Percentiles rank a stretch among this genome's conserved stretches.
phyloP scores from a whole-genome alignment of 1,140 invertebrate genomes.

The Drosophila dunni region DNA sequence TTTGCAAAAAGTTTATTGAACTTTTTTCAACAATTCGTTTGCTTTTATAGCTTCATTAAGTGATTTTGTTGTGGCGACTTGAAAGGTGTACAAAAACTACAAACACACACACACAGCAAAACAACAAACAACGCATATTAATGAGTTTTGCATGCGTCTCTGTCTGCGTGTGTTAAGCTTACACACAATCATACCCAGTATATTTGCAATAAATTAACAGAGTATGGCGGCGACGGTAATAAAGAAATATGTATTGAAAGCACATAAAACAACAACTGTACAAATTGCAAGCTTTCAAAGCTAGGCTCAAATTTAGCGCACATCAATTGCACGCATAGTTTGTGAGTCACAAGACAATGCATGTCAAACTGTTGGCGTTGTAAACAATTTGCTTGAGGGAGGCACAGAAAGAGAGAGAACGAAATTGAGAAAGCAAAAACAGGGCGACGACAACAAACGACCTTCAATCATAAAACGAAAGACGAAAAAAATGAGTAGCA shows the following conservation, averaged over 20 bases:
- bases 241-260: conserved; percentile 49
- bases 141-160: conserved; percentile 64
- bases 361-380: conserved; percentile 36
- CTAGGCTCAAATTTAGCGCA: conserved; percentile 17
- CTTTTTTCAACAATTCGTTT: conserved; percentile 69
- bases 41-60: conserved; percentile 73
- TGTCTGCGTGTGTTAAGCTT: conserved; percentile 21
- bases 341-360: conserved; percentile 18
- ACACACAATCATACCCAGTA: background rate
- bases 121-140: conserved; percentile 70
- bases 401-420: background rate
- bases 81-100: conserved; percentile 64
- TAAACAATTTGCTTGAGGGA: conserved; percentile 37
- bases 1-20: conserved; percentile 77
- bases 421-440: conserved; percentile 18
- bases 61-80: conserved; percentile 46
- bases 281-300: conserved; percentile 39
- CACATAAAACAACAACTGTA: conserved; percentile 15
- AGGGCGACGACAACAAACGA: conserved; percentile 47
- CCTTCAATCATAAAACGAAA: conserved; percentile 66
- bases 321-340: conserved; percentile 27
- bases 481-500: conserved; percentile 46
- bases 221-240: conserved; percentile 8
- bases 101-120: conserved; percentile 23
- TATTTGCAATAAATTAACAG: conserved; percentile 66